Conservation (phyloP, 1,140 invertebrate genomes). For the Drosophila rhopaloa region DNA sequence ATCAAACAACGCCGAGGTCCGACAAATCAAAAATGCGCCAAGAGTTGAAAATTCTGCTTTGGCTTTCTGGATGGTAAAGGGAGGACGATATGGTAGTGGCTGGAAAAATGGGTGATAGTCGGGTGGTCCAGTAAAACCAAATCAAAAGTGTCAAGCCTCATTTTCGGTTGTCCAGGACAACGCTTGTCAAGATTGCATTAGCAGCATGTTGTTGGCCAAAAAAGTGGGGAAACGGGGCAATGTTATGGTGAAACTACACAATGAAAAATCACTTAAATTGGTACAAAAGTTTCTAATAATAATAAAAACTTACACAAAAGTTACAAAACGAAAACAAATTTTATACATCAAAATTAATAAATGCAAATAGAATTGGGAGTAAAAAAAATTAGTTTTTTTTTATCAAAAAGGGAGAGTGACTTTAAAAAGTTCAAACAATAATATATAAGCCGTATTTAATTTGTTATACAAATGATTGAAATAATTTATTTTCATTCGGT, state of each 20-base stretch:
- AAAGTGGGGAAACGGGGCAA: not conserved
- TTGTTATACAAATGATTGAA: too few species aligned
- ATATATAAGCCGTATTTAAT: too few species aligned
- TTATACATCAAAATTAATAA: too few species aligned
- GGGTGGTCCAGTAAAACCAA: slow-evolving; percentile 54
- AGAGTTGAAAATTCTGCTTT: slow-evolving; percentile 15
- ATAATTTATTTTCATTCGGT: too few species aligned
- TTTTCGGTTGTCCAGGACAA: slow-evolving; percentile 60
- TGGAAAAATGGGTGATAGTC: not conserved
- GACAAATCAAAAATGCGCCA: slow-evolving; percentile 69
- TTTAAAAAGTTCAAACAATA: too few species aligned
- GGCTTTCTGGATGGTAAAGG: not conserved
- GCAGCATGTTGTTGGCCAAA: slow-evolving; percentile 30
- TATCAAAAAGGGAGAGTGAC: too few species aligned
- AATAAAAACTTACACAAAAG: not conserved
- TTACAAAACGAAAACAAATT: not conserved
- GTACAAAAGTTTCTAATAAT: not conserved
- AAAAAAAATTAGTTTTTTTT: too few species aligned
- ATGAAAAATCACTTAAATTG: not conserved
- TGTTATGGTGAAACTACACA: slow-evolving; percentile 4
- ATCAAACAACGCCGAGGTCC: slow-evolving; percentile 44
- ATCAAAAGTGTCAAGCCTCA: slow-evolving; percentile 80
- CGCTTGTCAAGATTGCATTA: slow-evolving; percentile 79
- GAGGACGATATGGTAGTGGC: too few species aligned
- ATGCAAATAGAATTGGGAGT: too few species aligned